Evolutionary conservation across 2,113 vertebrate species (phyloP), one percentile per base, ranked within the genome.

Genomic region (Sturnus vulgaris): DNA sequence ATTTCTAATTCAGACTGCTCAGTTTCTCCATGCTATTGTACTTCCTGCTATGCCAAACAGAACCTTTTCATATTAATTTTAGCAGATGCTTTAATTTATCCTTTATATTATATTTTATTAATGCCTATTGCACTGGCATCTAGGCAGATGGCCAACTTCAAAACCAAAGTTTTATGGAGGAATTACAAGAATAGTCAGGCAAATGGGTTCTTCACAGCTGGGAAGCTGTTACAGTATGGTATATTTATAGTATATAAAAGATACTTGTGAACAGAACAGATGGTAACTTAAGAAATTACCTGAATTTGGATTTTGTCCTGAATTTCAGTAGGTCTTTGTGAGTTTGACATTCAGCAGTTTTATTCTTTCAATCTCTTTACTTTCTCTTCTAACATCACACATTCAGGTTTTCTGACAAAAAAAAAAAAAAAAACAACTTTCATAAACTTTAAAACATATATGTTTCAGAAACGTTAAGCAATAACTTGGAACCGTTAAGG

Each of bases 201-300:
- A 92, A 96, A 95, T 77, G 52, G 64, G 82, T 63, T 95, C 87
- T 92, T 96, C 95, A 93, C 92, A 96, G 92, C 92, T 96, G 93
- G 92, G 69, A 95, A 90, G 82, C 85, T 95, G 85, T 92, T 96
- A 96, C 64, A 63, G 85, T 88, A 86, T 42, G 46, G 35, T 95
- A 66, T 95, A 94, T 96, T 95, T 96, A 97, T 88, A 94, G 85
- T 70, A 94, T 90, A 94, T 77, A 86, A 90, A 90, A 93, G 94
- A 80, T 79, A 95, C 84, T 86, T 91, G 91, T 92, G 93, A 97
- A 92, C 50, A 68, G 87, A 96, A 90, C 92, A 93, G 93, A 92
- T 93, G 87, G 93, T 52, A 88, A 66, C 87, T 85, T 82, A 80
- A 96, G 86, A 93, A 93, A 88, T 95, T 96, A 96, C 94, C 93